A percentile compares a stretch with the other conserved stretches of the same genome.
These are phyloP conservation scores for Lophius americanus DNA, from an alignment of 2,797 vertebrate genomes.

Conservation along the genomic window DNA sequence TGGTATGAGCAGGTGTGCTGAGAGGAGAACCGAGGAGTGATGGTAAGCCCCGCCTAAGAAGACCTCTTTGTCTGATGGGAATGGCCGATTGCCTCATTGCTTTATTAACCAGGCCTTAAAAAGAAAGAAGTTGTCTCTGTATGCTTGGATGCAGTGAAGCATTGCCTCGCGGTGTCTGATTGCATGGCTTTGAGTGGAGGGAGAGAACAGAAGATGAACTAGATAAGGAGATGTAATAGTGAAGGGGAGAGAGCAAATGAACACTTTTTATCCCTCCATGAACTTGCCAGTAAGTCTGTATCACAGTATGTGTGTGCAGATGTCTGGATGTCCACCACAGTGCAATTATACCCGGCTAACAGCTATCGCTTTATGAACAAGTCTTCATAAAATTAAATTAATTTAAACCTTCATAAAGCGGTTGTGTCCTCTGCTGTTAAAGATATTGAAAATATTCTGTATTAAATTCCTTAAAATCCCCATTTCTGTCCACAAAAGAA, in stretches of 20 bases:
- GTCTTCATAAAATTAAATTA: not conserved
- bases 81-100: slow-evolving; percentile 63
- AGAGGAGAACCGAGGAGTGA: slow-evolving; percentile 17
- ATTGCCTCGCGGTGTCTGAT: slow-evolving; percentile 49
- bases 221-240: slow-evolving; percentile 61
- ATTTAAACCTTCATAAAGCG: slow-evolving; percentile 9
- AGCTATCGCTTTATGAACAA: slow-evolving; percentile 18
- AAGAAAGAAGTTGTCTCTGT: slow-evolving; percentile 40
- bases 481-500: not conserved
- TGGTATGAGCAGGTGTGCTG: slow-evolving; percentile 23
- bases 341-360: slow-evolving; percentile 21
- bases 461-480: too few relatives aligned
- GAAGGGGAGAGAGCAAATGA: slow-evolving; percentile 46
- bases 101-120: slow-evolving; percentile 65
- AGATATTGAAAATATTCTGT: too few relatives aligned
- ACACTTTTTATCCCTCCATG: slow-evolving; percentile 41
- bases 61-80: slow-evolving; percentile 56
- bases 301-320: slow-evolving; percentile 4
- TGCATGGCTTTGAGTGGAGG: slow-evolving; percentile 38
- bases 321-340: slow-evolving; percentile 14
- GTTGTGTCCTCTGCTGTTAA: not conserved
- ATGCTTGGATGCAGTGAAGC: slow-evolving; percentile 29
- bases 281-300: slow-evolving; percentile 6
- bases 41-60: slow-evolving; percentile 32
- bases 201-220: slow-evolving; percentile 54